A percentile compares a stretch with the other conserved stretches of the same genome.
Conservation (phyloP, 2,797 vertebrate genomes). For the Phrynocephalus guinanensis region DNA sequence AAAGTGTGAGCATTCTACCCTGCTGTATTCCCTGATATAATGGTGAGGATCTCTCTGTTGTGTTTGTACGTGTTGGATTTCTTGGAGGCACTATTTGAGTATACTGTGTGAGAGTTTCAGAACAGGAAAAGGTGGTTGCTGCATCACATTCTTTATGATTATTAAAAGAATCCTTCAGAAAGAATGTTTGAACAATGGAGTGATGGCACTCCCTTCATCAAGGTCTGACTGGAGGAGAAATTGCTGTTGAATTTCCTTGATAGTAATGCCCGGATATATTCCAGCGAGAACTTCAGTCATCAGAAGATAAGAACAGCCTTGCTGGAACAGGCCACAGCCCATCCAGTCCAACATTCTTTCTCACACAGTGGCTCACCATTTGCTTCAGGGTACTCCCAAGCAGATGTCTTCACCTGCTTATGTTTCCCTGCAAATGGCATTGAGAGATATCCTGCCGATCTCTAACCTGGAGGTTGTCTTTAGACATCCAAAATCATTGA, state of each 20-base stretch:
- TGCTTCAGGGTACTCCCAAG: too few relatives aligned
- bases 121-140: background rate
- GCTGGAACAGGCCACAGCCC: too few relatives aligned
- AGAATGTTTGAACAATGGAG: background rate
- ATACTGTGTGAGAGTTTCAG: background rate
- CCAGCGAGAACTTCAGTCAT: too few relatives aligned
- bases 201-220: background rate
- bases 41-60: background rate
- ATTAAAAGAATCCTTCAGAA: background rate
- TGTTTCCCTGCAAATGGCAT: too few relatives aligned
- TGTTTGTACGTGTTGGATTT: background rate
- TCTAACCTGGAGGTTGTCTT: too few relatives aligned
- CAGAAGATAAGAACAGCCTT: too few relatives aligned
- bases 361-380: too few relatives aligned
- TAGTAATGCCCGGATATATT: background rate
- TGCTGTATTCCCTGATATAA: background rate
- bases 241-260: background rate
- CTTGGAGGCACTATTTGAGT: background rate
- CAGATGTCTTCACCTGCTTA: too few relatives aligned
- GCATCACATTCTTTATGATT: background rate
- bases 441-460: too few relatives aligned
- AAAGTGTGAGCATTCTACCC: background rate
- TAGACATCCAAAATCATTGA: background rate
- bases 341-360: too few relatives aligned
- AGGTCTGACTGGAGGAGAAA: background rate